Evolutionary conservation across 2,113 vertebrate species (phyloP).

Genomic region (Psophia crepitans): DNA sequence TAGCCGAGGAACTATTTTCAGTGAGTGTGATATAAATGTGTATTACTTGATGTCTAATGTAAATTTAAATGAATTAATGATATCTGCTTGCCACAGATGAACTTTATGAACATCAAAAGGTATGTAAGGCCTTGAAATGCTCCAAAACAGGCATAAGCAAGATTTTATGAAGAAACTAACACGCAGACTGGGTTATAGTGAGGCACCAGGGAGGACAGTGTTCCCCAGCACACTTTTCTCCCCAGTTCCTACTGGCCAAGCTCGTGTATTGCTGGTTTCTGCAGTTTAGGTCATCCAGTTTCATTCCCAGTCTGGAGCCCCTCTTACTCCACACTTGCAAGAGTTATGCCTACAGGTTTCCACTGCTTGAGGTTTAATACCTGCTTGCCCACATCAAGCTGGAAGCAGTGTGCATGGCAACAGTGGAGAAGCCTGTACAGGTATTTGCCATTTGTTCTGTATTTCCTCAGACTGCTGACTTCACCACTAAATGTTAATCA

Average conservation of each 20-base stretch:
- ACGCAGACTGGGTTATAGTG: not conserved
- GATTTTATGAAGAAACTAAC: not conserved
- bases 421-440: not conserved
- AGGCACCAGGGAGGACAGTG: not conserved
- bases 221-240: not conserved
- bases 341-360: not conserved
- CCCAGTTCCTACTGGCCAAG: not conserved
- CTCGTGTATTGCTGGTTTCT: not conserved
- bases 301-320: not conserved
- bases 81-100: not conserved
- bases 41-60: not conserved
- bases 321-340: not conserved
- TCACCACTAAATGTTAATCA: not conserved
- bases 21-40: not conserved
- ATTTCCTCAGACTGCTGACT: conserved; percentile 10
- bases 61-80: not conserved
- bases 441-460: not conserved
- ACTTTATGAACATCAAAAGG: not conserved
- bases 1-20: not conserved
- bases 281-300: not conserved
- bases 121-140: not conserved
- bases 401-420: not conserved
- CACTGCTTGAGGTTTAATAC: not conserved
- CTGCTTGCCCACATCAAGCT: not conserved
- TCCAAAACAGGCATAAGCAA: not conserved